phyloP scores from a whole-genome alignment of 92 coral and sea anemone genomes.

The Zoanthus sansibaricus region DNA sequence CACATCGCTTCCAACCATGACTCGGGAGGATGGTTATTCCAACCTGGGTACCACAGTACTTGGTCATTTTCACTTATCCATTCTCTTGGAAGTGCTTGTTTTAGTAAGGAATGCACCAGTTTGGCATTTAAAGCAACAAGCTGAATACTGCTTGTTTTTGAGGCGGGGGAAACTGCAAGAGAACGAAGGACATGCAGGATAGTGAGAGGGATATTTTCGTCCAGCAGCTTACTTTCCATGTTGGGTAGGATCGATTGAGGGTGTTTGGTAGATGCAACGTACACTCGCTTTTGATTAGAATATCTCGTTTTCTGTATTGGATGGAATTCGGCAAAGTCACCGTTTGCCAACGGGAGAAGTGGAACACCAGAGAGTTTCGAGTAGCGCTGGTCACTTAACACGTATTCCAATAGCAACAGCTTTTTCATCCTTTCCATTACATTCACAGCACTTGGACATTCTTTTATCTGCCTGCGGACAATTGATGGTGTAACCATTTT shows the following conservation, averaged over 20 bases:
- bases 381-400: conserved; percentile 37
- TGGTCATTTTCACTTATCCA: conserved; percentile 44
- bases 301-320: conserved; percentile 16
- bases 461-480: not conserved
- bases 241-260: conserved; percentile 49
- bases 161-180: conserved; percentile 20
- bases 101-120: conserved; percentile 10
- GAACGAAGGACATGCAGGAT: conserved; percentile 32
- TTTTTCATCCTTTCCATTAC: conserved; percentile 38
- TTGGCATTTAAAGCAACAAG: conserved; percentile 40
- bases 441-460: not conserved
- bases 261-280: conserved; percentile 45
- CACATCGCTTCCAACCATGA: conserved; percentile 54
- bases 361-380: conserved; percentile 39
- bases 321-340: conserved; percentile 30
- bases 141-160: conserved; percentile 14
- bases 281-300: conserved; percentile 10
- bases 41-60: conserved; percentile 45
- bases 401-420: conserved; percentile 43
- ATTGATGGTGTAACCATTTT: not conserved
- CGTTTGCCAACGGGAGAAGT: conserved; percentile 64
- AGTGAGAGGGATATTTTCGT: conserved; percentile 29
- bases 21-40: conserved; percentile 47
- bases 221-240: conserved; percentile 52
- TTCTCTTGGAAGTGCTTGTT: conserved; percentile 35